Conservation (phyloP, 1,140 invertebrate species). For the Hycleus cichorii region DNA sequence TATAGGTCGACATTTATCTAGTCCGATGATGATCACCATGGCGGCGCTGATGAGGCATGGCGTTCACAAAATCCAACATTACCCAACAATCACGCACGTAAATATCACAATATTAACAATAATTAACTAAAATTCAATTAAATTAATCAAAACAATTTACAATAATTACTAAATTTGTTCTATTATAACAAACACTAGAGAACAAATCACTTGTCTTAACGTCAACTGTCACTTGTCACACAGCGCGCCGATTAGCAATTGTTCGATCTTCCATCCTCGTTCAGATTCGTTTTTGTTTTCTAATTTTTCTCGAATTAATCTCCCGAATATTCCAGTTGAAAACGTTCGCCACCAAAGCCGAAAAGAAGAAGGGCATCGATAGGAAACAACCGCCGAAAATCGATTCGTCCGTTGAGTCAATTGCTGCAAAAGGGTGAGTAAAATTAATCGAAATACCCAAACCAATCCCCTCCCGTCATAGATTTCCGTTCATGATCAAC, state of each 20-base stretch:
- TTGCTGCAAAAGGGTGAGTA: slow-evolving; percentile 53
- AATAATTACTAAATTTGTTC: too few relatives aligned
- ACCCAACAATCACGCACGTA: slow-evolving; percentile 30
- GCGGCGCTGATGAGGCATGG: slow-evolving; percentile 54
- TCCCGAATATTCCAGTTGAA: too few relatives aligned
- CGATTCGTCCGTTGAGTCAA: slow-evolving; percentile 47
- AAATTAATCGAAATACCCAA: neutral
- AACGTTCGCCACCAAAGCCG: slow-evolving; percentile 31
- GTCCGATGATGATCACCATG: slow-evolving; percentile 37
- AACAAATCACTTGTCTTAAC: too few relatives aligned
- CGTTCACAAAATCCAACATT: slow-evolving; percentile 36
- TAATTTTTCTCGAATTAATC: too few relatives aligned
- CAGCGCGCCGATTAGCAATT: too few relatives aligned
- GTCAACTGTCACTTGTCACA: slow-evolving; percentile 1
- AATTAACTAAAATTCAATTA: too few relatives aligned
- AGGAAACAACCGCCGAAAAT: slow-evolving; percentile 51
- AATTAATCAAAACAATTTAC: too few relatives aligned
- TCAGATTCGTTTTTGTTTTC: too few relatives aligned
- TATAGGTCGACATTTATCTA: too few relatives aligned
- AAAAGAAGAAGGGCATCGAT: slow-evolving; percentile 46
- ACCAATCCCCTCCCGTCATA: too few relatives aligned
- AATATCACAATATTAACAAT: slow-evolving; percentile 23
- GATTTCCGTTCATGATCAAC: neutral
- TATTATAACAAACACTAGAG: too few relatives aligned
- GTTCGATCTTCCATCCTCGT: too few relatives aligned